Evolutionary conservation across 1,140 invertebrate species (phyloP).

Genomic region (Pogonognathellus flavescens): DNA sequence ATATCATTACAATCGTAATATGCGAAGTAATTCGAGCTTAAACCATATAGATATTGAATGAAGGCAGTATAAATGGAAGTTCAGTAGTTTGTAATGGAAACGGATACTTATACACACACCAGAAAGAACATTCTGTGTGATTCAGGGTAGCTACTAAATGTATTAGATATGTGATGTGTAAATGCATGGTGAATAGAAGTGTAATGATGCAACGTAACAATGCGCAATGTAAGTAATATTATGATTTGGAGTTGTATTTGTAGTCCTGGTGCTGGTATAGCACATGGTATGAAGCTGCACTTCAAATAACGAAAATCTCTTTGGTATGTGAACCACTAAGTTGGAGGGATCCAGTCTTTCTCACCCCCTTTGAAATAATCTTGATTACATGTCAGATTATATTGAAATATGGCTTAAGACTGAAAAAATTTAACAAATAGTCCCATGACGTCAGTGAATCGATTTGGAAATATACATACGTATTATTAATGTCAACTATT

Average conservation of each 20-base stretch:
- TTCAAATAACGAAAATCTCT: neutral
- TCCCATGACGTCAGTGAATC: constrained; percentile 65
- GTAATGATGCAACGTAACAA: too few species aligned
- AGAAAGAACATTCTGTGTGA: too few species aligned
- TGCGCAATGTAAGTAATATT: too few species aligned
- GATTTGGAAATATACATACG: constrained; percentile 53
- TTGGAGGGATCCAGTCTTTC: constrained; percentile 54
- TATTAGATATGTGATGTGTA: too few species aligned
- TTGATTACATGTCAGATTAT: constrained; percentile 67
- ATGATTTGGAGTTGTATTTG: neutral
- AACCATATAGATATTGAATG: too few species aligned
- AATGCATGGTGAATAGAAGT: too few species aligned
- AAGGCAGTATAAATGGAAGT: too few species aligned
- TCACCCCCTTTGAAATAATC: constrained; percentile 62
- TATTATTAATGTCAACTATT: constrained; percentile 46
- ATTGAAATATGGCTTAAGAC: constrained; percentile 67
- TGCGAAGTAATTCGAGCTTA: too few species aligned
- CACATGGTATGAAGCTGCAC: neutral
- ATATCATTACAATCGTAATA: too few species aligned
- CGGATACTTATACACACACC: too few species aligned
- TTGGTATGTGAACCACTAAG: neutral
- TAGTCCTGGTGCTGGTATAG: neutral
- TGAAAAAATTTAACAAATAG: constrained; percentile 66
- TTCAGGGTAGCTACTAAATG: too few species aligned
- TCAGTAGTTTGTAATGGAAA: too few species aligned